Evolutionary conservation across 1,140 invertebrate species (phyloP), one percentile per base, ranked within the genome.

Genomic region (Lethocerus indicus): DNA sequence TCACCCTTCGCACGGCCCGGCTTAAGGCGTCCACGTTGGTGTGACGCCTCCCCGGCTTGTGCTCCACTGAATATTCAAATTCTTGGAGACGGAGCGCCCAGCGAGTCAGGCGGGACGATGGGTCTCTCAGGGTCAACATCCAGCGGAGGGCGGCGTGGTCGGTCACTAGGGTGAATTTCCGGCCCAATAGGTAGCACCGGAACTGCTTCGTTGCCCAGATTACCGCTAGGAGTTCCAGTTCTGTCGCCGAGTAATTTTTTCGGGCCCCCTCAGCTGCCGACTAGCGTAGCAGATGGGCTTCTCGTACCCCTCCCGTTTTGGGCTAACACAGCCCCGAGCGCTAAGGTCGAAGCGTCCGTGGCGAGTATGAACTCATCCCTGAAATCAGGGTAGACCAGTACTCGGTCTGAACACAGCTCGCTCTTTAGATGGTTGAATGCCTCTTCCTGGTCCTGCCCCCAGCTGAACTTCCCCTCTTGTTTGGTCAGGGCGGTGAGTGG

Each of bases 181-280:
- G 61, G 23, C 65, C 66, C 52, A 63, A 65, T 3, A 74, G 50
- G 57, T 69, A 72, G 25, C 62, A 58, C 52, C 64, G 27, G 53
- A 70, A 70, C 45, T 65, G 59, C 54, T 65, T 61, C 3, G 64
- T 56, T 4, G 61, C 62, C 63, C 63, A 70, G 1, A 75, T 58
- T 14, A 75, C 64, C 2, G 69, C 71, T n/a, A 75, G 52, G 37
- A 69, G 56, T 64, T 76, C 70, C 53, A 66, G 64, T 59, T 69
- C 62, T 24, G 61, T 58, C 2, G 54, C 53, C 5, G 48, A 45
- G 36, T 60, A 61, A 29, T 56, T 53, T 21, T 40, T 59, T 64
- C 62, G 2, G 52, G 52, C 40, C 57, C 54, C 21, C 54, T 62
- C 13, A 63, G 49, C 0, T 58, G 60, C 21, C 59, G 36, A 2